Percentiles rank a stretch among this genome's conserved stretches.
Evolutionary conservation across 2,888 invertebrate species (phyloP).

Genomic region (Ormyrus labotus): DNA sequence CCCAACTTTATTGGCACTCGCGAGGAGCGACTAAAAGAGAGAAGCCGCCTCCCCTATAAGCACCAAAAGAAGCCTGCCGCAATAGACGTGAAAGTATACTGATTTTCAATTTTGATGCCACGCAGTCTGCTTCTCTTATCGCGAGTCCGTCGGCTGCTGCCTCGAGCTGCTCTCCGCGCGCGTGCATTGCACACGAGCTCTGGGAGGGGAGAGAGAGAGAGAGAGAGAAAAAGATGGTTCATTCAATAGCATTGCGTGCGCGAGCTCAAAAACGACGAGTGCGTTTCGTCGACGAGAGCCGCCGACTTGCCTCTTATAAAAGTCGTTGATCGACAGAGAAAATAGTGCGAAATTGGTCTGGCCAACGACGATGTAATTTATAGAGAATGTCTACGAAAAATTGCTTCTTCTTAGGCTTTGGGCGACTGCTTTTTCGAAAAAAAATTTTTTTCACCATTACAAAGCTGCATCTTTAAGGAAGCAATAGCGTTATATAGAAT

Average conservation of each 20-base stretch:
- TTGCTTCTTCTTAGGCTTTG: too few species aligned
- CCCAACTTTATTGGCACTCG: slow-evolving; percentile 34
- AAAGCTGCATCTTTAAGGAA: too few species aligned
- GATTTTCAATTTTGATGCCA: slow-evolving; percentile 59
- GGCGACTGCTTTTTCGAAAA: too few species aligned
- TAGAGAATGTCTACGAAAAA: too few species aligned
- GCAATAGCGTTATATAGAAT: background rate
- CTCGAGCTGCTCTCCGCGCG: background rate
- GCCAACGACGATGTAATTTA: too few species aligned
- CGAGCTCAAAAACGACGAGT: slow-evolving; percentile 16
- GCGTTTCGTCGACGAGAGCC: background rate
- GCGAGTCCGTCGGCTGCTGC: background rate
- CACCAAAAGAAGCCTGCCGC: background rate
- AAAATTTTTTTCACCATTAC: too few species aligned
- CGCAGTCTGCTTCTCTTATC: slow-evolving; percentile 64
- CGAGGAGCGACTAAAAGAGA: background rate
- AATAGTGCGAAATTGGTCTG: too few species aligned
- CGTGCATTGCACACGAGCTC: slow-evolving; percentile 20
- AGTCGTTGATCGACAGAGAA: too few species aligned
- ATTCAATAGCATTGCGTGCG: slow-evolving; percentile 33
- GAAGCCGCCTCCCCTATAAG: too few species aligned
- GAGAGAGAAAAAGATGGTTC: slow-evolving; percentile 10
- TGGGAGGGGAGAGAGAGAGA: background rate
- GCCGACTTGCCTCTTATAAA: background rate
- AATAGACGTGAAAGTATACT: slow-evolving; percentile 24